Percentiles rank a stretch among this genome's conserved stretches.
These are phyloP conservation scores for Pristionchus entomophagus DNA, from an alignment of 2,888 invertebrate species.

Conservation along the genomic window DNA sequence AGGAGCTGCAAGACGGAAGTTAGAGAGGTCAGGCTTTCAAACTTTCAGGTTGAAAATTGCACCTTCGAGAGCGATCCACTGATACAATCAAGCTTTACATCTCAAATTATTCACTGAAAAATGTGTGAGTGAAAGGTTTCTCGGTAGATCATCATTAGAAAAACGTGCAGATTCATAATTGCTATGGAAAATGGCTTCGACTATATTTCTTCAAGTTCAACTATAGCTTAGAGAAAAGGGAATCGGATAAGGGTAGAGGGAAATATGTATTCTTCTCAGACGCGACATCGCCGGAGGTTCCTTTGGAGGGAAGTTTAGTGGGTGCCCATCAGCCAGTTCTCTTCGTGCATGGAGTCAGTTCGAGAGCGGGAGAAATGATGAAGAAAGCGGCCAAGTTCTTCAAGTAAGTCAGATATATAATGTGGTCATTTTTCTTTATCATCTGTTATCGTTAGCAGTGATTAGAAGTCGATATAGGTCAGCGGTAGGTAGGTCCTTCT, in stretches of 20 bases:
- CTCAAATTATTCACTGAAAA: background rate
- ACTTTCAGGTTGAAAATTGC: background rate
- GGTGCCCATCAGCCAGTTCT: slow-evolving; percentile 67
- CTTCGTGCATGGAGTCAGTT: slow-evolving; percentile 74
- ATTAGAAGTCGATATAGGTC: no score
- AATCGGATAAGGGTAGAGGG: no score
- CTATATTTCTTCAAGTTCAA: no score
- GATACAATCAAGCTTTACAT: background rate
- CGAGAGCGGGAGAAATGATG: slow-evolving; percentile 72
- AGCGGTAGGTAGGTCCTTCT: no score
- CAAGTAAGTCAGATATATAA: slow-evolving; percentile 52
- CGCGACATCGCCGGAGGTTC: slow-evolving; percentile 58
- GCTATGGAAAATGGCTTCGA: no score
- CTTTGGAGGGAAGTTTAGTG: slow-evolving; percentile 68
- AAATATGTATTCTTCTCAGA: background rate
- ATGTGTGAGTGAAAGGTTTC: background rate
- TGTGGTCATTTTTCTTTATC: no score
- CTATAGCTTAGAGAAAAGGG: no score
- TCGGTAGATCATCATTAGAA: no score
- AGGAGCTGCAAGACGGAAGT: background rate
- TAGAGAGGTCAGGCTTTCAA: background rate
- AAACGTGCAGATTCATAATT: no score
- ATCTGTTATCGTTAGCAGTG: no score
- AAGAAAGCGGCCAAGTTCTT: slow-evolving; percentile 65
- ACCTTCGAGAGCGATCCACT: background rate